Base-by-base conservation (phyloP, 2,113 vertebrate genomes). In the Poecile atricapillus region DNA sequence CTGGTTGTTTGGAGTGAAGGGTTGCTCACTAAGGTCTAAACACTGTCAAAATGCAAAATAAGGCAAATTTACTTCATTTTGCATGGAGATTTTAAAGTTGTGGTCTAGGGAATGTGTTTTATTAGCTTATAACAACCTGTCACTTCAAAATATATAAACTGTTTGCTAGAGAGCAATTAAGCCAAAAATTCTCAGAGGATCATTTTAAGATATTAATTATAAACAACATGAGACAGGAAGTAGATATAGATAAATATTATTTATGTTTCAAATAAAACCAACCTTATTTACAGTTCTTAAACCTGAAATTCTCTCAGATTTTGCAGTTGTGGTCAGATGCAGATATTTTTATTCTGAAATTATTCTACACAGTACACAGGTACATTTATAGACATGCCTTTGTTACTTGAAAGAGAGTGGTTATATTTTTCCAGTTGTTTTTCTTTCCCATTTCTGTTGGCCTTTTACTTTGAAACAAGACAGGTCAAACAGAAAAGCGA, bases 71-170 rank as follows among this genome's bases (percentile, higher is more conserved):
- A 62, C 50, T 96, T 95, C 70, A 85, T 96, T 97, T 93, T 58
- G 73, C 37, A 67, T 44, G 68, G 91, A 93, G 87, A 58, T 95
- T 96, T 97, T 83, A 91, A 87, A 90, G 64, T 55, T 76, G 80
- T 70, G 87, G 91, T 73, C 85, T 50, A 50, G 75, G 78, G 47
- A 80, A 46, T 53, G 56, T 62, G 56, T 67, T 97, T 95, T 95
- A 82, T 90, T 94, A 92, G 68, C 89, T 96, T 90, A 95, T 89
- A 88, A 89, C 83, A 59, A 92, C 80, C 84, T 94, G 94, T 62
- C 93, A 80, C 53, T 90, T 91, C 88, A 82, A 94, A 87, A 30
- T 63, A 21, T 47, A 59, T 41, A 76, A 92, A 43, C 33, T 27
- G 67, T 76, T 74, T 76, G 9, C 79, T 64, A 52, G 80, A 88